Evolutionary conservation across 2,888 invertebrate species (phyloP).

Genomic region (Lottia scabra): DNA sequence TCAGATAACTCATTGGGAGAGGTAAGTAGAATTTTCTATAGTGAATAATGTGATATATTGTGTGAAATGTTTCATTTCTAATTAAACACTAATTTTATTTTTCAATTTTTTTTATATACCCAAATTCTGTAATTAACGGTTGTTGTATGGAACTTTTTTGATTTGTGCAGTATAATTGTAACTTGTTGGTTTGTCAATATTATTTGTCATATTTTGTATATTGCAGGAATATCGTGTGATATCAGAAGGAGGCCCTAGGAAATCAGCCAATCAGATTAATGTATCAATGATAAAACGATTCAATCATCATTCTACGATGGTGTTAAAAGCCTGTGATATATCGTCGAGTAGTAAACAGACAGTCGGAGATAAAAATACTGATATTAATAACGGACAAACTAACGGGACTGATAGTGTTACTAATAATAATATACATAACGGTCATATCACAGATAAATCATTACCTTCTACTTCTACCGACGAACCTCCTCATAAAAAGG

Average conservation of each 20-base stretch:
- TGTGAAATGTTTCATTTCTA: not conserved
- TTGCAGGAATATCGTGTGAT: conserved; percentile 55
- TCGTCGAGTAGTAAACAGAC: not conserved
- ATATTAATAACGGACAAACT: conserved; percentile 12
- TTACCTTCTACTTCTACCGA: not conserved
- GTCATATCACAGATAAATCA: not conserved
- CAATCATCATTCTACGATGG: conserved; percentile 98
- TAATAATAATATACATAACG: not conserved
- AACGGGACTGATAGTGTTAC: conserved; percentile 11
- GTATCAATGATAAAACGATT: conserved; percentile 88
- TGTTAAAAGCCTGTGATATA: conserved; percentile 72
- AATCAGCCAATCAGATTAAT: conserved; percentile 46
- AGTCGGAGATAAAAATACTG: not conserved
- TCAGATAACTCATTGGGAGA: conserved; percentile 78
- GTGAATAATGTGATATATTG: too few relatives aligned
- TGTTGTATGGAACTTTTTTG: too few relatives aligned
- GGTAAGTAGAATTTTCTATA: too few relatives aligned
- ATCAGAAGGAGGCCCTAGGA: conserved; percentile 45
- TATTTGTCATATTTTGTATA: not conserved
- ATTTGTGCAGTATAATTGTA: too few relatives aligned
- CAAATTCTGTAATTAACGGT: too few relatives aligned
- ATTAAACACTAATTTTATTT: too few relatives aligned
- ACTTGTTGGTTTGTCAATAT: not conserved
- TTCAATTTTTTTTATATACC: too few relatives aligned
- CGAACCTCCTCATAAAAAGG: conserved; percentile 25